Base-by-base conservation (phyloP, 2,113 vertebrate species). In the Bujurquina vittata region DNA sequence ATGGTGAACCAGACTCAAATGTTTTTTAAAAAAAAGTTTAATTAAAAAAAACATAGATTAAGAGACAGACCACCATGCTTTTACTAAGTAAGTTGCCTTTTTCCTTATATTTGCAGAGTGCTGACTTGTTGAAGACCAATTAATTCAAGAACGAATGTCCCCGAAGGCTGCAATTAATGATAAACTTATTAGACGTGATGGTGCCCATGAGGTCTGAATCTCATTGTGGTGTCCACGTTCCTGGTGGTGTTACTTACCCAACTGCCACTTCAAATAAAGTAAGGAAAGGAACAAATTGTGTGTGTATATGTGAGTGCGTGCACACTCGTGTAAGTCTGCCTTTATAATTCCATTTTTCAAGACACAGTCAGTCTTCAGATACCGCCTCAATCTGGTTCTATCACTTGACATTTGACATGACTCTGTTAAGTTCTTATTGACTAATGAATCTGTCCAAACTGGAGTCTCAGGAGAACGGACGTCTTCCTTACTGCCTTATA, bases 111-210 rank as follows among this genome's bases (percentile, higher is more conserved):
- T 90, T 88, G 59, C 85, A 87, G 79, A 81, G 82, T 88, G 80
- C 82, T 85, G 85, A 94, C 90, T 92, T 91, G 87, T 77, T 90
- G 69, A 88, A 84, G 91, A 94, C 87, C 94, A 94, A 95, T 96
- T 95, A 94, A 95, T 94, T 96, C 87, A 95, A 93, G 92, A 95
- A 85, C 88, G 93, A 93, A 91, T 54, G 92, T 95, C 94, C 94
- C 95, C 89, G 89, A 90, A 90, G 94, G 94, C 92, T 93, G 87
- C 88, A 95, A 95, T 95, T 95, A 95, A 96, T 92, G 93, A 94
- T 95, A 95, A 95, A 94, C 86, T 89, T 95, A 94, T 95, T 94
- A 95, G 93, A 95, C 84, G 69, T 92, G 91, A 95, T 93, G 92
- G 85, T 90, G 83, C 95, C 94, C 92, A 84, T 88, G 93, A 95